phyloP scores from a whole-genome alignment of 2,113 vertebrate genomes.

The Speoplatyrhinus poulsoni region DNA sequence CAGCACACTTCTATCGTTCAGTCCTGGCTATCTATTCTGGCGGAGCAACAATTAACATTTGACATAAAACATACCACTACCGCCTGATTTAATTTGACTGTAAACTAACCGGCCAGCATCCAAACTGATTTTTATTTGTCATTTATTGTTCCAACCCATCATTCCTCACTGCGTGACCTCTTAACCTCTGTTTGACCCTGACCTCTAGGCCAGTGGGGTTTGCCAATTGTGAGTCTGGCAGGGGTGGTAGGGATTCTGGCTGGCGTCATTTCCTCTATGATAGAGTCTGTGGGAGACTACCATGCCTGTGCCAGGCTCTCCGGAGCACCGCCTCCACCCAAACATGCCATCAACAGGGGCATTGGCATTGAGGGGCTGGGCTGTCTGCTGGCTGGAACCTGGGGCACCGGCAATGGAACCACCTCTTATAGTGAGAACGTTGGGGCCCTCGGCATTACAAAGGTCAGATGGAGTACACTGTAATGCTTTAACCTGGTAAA shows the following conservation, averaged over 20 bases:
- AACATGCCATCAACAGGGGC: slow-evolving; percentile 89
- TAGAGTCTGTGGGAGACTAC: slow-evolving; percentile 95
- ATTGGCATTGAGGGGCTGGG: slow-evolving; percentile 93
- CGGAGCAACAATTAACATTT: too few relatives aligned
- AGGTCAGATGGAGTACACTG: slow-evolving; percentile 72
- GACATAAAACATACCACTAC: too few relatives aligned
- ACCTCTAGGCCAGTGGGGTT: slow-evolving; percentile 92
- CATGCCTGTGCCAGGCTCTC: slow-evolving; percentile 90
- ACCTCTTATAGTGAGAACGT: slow-evolving; percentile 96
- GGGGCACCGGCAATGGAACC: slow-evolving; percentile 93
- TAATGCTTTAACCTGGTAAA: too few relatives aligned
- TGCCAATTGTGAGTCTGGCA: slow-evolving; percentile 88
- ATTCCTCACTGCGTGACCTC: not conserved
- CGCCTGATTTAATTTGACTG: too few relatives aligned
- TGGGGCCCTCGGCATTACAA: slow-evolving; percentile 91
- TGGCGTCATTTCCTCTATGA: slow-evolving; percentile 92
- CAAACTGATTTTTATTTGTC: too few relatives aligned
- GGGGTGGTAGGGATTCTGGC: slow-evolving; percentile 93
- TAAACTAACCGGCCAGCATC: too few relatives aligned
- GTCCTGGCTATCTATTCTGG: too few relatives aligned
- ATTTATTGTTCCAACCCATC: too few relatives aligned
- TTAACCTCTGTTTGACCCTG: slow-evolving; percentile 14
- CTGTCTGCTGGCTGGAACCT: slow-evolving; percentile 90
- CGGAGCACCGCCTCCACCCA: slow-evolving; percentile 87
- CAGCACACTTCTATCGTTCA: too few relatives aligned